Evolutionary conservation across 2,888 invertebrate genomes (phyloP).

Genomic region (Rhamphomyia laevipes): DNA sequence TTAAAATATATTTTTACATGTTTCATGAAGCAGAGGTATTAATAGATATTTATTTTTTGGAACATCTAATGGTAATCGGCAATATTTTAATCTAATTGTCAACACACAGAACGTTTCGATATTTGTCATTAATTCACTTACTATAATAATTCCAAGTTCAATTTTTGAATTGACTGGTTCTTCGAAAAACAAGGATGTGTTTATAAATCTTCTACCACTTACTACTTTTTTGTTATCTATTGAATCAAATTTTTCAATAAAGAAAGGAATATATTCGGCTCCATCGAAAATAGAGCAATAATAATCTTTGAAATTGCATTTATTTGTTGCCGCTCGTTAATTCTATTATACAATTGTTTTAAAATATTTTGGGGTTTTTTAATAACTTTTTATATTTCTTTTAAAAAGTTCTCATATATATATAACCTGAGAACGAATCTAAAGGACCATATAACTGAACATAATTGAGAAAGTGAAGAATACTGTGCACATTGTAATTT

Average conservation of each 20-base stretch:
- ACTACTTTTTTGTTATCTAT: background rate
- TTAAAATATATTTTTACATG: too few species aligned
- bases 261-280: background rate
- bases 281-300: background rate
- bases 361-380: background rate
- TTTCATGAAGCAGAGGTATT: too few species aligned
- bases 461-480: background rate
- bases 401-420: background rate
- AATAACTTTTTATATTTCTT: background rate
- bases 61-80: too few species aligned
- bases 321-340: background rate
- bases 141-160: too few species aligned
- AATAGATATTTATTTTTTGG: too few species aligned
- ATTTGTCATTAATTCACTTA: too few species aligned
- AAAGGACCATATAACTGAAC: slow-evolving; percentile 1
- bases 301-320: background rate
- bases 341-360: background rate
- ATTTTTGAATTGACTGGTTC: background rate
- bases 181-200: background rate
- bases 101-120: too few species aligned
- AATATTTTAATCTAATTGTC: too few species aligned
- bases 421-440: background rate
- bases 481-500: background rate
- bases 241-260: background rate
- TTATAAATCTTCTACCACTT: background rate